A percentile compares a stretch with the other conserved stretches of the same genome.
Conservation (phyloP, 2,888 invertebrate genomes). For the Vandiemenella viatica region DNA sequence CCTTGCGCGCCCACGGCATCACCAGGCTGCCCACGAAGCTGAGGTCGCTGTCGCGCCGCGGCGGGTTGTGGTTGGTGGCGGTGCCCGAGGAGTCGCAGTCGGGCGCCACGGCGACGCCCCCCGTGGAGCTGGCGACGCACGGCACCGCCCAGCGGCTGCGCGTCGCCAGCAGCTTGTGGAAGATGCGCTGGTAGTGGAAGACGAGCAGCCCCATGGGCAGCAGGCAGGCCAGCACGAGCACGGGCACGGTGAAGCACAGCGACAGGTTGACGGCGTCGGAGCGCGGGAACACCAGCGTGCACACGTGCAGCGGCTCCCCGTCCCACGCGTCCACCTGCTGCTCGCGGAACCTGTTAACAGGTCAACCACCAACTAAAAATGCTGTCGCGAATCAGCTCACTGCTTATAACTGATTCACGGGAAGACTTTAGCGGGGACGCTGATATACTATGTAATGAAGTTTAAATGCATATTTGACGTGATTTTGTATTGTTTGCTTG, state of each 20-base stretch:
- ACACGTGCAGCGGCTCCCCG: constrained; percentile 26
- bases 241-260: constrained; percentile 34
- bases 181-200: constrained; percentile 38
- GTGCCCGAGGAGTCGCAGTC: constrained; percentile 15
- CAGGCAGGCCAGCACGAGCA: constrained; percentile 33
- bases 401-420: no score
- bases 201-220: constrained; percentile 38
- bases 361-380: no score
- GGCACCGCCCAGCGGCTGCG: constrained; percentile 36
- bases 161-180: constrained; percentile 35
- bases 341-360: no score
- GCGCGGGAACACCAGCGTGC: constrained; percentile 38
- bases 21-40: constrained; percentile 32
- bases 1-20: constrained; percentile 32
- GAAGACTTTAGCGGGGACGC: no score
- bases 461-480: no score
- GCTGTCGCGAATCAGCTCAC: no score
- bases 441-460: no score
- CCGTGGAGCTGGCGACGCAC: constrained; percentile 30
- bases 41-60: constrained; percentile 33
- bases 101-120: not conserved
- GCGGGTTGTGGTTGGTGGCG: constrained; percentile 3
- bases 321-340: constrained; percentile 7
- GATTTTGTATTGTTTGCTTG: no score
- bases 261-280: constrained; percentile 32